A percentile compares a stretch with the other conserved stretches of the same genome.
These are phyloP conservation scores for Lysandra bellargus DNA, from an alignment of 2,888 invertebrate genomes.

Conservation along the genomic window DNA sequence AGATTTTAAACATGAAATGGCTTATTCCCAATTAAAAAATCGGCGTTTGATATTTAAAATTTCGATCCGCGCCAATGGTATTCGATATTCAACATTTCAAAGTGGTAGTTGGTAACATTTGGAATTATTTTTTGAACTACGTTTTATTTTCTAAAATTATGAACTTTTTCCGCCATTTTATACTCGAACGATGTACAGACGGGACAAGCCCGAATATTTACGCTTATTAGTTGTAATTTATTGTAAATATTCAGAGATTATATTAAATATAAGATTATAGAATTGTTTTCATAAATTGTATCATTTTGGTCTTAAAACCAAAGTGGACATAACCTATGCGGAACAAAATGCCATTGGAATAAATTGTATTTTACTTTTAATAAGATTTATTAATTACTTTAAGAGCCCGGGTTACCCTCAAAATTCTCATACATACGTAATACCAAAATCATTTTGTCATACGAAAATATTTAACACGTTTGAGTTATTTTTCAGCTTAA, in stretches of 20 bases:
- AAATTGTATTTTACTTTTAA: neutral
- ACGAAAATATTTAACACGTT: too few species aligned
- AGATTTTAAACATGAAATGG: conserved; percentile 32
- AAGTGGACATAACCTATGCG: neutral
- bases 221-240: conserved; percentile 41
- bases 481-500: too few species aligned
- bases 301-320: conserved; percentile 21
- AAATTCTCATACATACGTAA: too few species aligned
- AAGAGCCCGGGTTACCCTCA: too few species aligned
- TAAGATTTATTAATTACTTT: neutral
- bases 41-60: neutral
- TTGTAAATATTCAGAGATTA: conserved; percentile 30
- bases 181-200: conserved; percentile 32
- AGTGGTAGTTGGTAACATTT: conserved; percentile 10
- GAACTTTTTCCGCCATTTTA: conserved; percentile 14
- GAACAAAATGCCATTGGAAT: conserved; percentile 2
- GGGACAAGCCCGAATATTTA: conserved; percentile 38
- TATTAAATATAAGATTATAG: conserved; percentile 22
- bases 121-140: neutral
- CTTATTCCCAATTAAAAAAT: neutral
- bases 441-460: too few species aligned
- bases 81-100: neutral
- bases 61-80: neutral
- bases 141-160: neutral
- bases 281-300: neutral